Conservation (phyloP, 1,140 invertebrate genomes). For the Ostrea denselamellosa region DNA sequence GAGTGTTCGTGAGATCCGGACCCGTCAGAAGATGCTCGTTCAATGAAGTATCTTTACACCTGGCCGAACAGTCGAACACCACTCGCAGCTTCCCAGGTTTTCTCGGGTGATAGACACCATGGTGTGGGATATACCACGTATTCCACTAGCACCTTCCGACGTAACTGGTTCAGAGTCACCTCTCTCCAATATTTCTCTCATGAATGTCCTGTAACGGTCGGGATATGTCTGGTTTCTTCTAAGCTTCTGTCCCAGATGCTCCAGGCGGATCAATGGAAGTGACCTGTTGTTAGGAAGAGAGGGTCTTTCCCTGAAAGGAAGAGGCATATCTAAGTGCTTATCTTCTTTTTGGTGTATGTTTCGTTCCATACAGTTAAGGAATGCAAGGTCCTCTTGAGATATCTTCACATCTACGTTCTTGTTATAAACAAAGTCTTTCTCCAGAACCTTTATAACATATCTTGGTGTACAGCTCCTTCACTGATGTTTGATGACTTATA, state of each 20-base stretch:
- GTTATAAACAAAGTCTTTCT: constrained; percentile 49
- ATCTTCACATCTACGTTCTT: background rate
- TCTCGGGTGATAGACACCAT: constrained; percentile 61
- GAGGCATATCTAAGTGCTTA: constrained; percentile 48
- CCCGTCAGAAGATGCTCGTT: constrained; percentile 49
- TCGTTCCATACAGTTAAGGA: constrained; percentile 39
- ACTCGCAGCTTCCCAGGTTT: constrained; percentile 67
- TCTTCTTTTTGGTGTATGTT: constrained; percentile 22
- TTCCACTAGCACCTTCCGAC: background rate
- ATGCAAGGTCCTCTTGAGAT: constrained; percentile 46
- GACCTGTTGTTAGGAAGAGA: constrained; percentile 47
- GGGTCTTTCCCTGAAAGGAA: constrained; percentile 49
- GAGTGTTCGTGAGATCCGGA: constrained; percentile 61
- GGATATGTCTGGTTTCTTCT: constrained; percentile 28
- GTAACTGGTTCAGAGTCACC: constrained; percentile 46
- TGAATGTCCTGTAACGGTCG: constrained; percentile 44
- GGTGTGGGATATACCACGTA: constrained; percentile 67
- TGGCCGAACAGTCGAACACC: constrained; percentile 68
- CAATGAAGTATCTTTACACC: constrained; percentile 44
- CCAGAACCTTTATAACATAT: constrained; percentile 49
- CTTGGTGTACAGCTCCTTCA: constrained; percentile 51
- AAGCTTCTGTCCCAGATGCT: constrained; percentile 40
- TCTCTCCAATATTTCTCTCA: constrained; percentile 47
- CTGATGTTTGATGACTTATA: constrained; percentile 10
- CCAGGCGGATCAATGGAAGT: constrained; percentile 44